Conservation (phyloP, 1,140 invertebrate genomes). For the Goniozus legneri region DNA sequence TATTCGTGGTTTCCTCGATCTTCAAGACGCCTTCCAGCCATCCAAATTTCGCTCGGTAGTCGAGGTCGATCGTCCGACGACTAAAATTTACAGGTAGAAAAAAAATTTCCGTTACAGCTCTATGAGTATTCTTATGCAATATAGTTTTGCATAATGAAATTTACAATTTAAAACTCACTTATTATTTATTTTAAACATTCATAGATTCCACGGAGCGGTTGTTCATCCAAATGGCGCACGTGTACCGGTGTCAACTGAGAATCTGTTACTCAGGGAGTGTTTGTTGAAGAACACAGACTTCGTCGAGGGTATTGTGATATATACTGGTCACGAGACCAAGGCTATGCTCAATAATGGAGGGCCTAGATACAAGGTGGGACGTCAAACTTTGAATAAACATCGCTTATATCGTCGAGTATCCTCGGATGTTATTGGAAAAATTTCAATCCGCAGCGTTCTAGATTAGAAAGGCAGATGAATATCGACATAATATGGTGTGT, state of each 20-base stretch:
- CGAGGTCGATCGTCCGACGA: conserved; percentile 90
- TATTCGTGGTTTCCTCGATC: conserved; percentile 62
- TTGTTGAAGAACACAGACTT: conserved; percentile 90
- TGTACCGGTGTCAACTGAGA: conserved; percentile 86
- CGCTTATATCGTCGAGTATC: too few species aligned
- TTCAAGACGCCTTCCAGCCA: conserved; percentile 72
- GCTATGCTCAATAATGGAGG: conserved; percentile 97
- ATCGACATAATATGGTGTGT: conserved; percentile 96
- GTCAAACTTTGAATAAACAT: too few species aligned
- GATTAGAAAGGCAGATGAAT: conserved; percentile 91
- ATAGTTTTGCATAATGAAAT: too few species aligned
- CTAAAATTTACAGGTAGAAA: conserved; percentile 79
- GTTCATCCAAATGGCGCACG: conserved; percentile 75
- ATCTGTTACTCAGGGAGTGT: conserved; percentile 91
- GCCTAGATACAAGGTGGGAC: conserved; percentile 78
- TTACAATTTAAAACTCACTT: too few species aligned
- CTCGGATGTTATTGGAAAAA: too few species aligned
- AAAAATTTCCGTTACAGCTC: too few species aligned
- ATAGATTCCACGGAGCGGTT: conserved; percentile 83
- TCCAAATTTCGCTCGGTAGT: conserved; percentile 78
- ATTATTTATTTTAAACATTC: too few species aligned
- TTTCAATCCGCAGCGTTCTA: conserved; percentile 61
- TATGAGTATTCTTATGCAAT: too few species aligned
- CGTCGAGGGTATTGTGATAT: conserved; percentile 95
- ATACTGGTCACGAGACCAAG: conserved; percentile 97